Evolutionary conservation across 2,888 invertebrate species (phyloP).

Genomic region (Cephus runcator): DNA sequence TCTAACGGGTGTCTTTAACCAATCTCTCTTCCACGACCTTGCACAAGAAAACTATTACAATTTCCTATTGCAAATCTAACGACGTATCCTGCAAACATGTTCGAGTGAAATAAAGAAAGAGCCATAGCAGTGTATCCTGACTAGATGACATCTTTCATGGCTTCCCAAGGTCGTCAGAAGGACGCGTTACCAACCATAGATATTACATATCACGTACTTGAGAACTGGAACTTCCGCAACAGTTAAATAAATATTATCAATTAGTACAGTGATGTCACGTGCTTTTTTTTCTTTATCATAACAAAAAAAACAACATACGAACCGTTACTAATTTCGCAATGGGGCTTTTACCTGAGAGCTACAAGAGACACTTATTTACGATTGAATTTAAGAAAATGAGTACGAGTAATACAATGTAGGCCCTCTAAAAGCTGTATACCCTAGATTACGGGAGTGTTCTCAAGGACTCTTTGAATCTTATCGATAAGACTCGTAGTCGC

Average conservation of each 20-base stretch:
- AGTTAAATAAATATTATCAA: not conserved
- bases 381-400: not conserved
- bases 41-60: not conserved
- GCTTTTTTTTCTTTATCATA: not conserved
- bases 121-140: not conserved
- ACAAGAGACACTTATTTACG: not conserved
- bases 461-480: not conserved
- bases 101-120: not conserved
- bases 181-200: not conserved
- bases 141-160: not conserved
- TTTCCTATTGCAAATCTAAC: not conserved
- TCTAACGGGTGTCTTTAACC: slow-evolving; percentile 35
- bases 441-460: not conserved
- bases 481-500: not conserved
- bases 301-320: not conserved
- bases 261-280: not conserved
- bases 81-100: not conserved
- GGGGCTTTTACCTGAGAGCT: not conserved
- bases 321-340: not conserved
- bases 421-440: no score
- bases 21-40: not conserved
- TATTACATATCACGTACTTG: not conserved
- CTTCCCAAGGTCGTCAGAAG: not conserved
- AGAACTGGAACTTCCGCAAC: not conserved
- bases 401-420: not conserved